Evolutionary conservation across 2,797 vertebrate species (phyloP).

Genomic region (Halcyon chelicuti): DNA sequence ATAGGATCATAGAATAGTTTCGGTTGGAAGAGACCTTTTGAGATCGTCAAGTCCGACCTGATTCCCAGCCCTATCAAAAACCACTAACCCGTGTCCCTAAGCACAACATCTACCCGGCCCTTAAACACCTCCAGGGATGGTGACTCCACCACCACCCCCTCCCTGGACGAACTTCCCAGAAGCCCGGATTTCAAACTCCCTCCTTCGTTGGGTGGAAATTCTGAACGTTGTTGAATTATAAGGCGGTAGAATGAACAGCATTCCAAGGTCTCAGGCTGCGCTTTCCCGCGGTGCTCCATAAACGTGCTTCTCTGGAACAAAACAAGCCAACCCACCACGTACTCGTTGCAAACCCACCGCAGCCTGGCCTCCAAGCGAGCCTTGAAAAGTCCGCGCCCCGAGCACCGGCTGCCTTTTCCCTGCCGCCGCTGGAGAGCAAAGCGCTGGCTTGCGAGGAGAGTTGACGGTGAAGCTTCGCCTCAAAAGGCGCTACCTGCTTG

Average conservation of each 20-base stretch:
- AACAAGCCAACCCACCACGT: neutral
- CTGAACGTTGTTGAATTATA: neutral
- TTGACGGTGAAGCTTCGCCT: neutral
- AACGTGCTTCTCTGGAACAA: slow-evolving; percentile 23
- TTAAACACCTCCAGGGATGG: too few relatives aligned
- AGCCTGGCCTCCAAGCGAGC: neutral
- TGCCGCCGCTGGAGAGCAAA: fast-evolving
- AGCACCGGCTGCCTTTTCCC: neutral
- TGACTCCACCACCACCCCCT: too few relatives aligned
- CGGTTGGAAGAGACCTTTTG: too few relatives aligned
- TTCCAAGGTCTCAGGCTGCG: slow-evolving; percentile 3
- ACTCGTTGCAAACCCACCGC: neutral
- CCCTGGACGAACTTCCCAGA: neutral
- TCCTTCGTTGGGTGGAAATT: neutral
- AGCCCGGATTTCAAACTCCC: neutral
- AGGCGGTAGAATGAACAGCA: neutral
- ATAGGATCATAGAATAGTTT: neutral
- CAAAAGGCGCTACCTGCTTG: neutral
- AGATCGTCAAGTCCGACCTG: too few relatives aligned
- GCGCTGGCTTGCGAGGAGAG: neutral
- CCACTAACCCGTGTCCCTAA: too few relatives aligned
- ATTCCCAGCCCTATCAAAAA: too few relatives aligned
- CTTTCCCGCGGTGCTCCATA: slow-evolving; percentile 36
- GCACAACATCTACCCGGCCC: too few relatives aligned
- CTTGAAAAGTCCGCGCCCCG: fast-evolving